Conservation (phyloP, 2,113 vertebrate genomes). For the Hyperoodon ampullatus region DNA sequence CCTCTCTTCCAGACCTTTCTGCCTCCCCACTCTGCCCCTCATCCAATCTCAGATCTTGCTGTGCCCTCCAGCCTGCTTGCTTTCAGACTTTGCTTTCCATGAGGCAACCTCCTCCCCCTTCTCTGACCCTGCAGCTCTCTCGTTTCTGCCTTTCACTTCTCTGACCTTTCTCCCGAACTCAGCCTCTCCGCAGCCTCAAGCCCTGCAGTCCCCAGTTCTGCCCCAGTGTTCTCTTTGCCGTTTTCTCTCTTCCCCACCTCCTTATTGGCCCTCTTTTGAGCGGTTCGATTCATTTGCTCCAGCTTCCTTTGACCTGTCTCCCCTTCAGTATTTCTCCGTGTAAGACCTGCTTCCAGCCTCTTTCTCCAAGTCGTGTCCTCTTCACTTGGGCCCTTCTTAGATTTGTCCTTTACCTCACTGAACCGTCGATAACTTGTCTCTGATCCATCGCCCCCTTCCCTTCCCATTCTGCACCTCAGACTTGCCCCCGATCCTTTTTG, state of each 20-base stretch:
- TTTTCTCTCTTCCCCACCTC: not conserved
- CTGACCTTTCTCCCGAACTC: not conserved
- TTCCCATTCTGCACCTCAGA: not conserved
- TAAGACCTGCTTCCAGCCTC: not conserved
- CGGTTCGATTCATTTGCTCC: not conserved
- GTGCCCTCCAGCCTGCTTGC: not conserved
- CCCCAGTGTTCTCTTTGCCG: not conserved
- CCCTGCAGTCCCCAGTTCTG: not conserved
- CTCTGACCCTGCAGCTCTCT: not conserved
- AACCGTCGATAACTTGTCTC: not conserved
- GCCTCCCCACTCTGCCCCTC: not conserved
- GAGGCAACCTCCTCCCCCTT: not conserved
- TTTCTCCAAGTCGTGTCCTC: not conserved
- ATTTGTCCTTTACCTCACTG: not conserved
- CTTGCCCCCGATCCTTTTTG: not conserved
- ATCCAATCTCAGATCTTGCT: not conserved
- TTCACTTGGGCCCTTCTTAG: not conserved
- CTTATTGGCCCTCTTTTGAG: not conserved
- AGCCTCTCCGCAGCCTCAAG: not conserved
- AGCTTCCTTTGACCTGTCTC: not conserved
- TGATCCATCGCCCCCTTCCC: not conserved
- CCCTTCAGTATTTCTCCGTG: not conserved
- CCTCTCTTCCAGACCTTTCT: constrained; percentile 7
- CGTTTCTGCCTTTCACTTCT: not conserved
- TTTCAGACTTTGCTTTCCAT: not conserved